Conservation (phyloP, 2,888 invertebrate genomes). For the Drosophila algonquin region DNA sequence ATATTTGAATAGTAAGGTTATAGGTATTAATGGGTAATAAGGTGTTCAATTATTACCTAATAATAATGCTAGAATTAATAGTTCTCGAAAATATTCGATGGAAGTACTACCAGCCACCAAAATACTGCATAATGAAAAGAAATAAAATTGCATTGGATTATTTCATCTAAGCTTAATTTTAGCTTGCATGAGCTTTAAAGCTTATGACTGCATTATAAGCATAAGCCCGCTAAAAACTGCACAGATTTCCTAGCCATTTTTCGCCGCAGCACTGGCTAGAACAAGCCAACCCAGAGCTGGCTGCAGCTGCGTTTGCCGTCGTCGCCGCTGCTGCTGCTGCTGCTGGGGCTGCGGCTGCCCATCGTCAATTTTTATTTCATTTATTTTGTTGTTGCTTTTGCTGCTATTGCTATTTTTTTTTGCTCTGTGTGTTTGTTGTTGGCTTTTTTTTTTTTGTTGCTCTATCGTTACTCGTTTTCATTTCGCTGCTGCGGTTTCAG, state of each 20-base stretch:
- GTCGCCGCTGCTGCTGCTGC: slow-evolving; percentile 17
- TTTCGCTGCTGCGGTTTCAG: slow-evolving; percentile 74
- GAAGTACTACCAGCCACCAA: too few species aligned
- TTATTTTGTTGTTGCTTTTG: slow-evolving; percentile 28
- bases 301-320: slow-evolving; percentile 44
- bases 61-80: too few species aligned
- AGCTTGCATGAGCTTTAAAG: too few species aligned
- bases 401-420: slow-evolving; percentile 24
- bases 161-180: too few species aligned
- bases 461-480: slow-evolving; percentile 71
- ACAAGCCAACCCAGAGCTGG: slow-evolving; percentile 24
- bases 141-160: too few species aligned
- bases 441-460: slow-evolving; percentile 15
- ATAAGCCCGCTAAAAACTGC: not conserved
- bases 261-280: slow-evolving; percentile 30
- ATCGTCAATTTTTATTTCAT: slow-evolving; percentile 43
- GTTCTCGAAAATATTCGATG: too few species aligned
- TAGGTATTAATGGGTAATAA: too few species aligned
- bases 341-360: slow-evolving; percentile 33
- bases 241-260: slow-evolving; percentile 1
- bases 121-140: too few species aligned
- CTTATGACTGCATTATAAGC: too few species aligned
- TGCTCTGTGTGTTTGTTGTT: slow-evolving; percentile 1
- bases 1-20: not conserved
- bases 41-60: too few species aligned